A percentile compares a stretch with the other conserved stretches of the same genome.
phyloP scores from a whole-genome alignment of 2,113 vertebrate species.

The Plectropomus leopardus region DNA sequence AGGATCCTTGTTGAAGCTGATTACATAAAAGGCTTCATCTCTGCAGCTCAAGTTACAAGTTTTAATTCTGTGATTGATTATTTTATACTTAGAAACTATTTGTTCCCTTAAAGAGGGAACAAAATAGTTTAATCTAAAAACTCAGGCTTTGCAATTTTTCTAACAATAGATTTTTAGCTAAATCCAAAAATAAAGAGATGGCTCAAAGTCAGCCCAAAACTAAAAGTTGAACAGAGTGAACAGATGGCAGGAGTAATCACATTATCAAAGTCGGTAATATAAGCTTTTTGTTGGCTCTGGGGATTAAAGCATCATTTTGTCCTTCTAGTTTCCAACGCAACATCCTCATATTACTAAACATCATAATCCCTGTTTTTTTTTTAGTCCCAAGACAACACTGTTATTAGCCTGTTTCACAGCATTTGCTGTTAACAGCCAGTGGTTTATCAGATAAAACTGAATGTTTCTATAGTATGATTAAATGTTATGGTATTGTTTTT shows the following conservation, averaged over 20 bases:
- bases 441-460: constrained; percentile 12
- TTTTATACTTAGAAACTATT: not conserved
- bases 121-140: not conserved
- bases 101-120: not conserved
- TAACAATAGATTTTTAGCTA: not conserved
- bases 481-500: not conserved
- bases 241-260: constrained; percentile 29
- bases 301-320: constrained; percentile 25
- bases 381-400: not conserved
- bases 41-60: not conserved
- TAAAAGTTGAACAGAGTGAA: not conserved
- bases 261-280: constrained; percentile 20
- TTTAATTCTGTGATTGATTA: not conserved
- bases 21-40: not conserved
- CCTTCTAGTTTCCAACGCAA: not conserved
- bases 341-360: constrained; percentile 19
- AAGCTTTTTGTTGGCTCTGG: constrained; percentile 9
- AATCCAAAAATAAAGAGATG: not conserved
- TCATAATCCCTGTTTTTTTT: constrained; percentile 10
- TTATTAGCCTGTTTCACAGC: not conserved
- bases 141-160: no score
- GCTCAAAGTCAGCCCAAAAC: not conserved
- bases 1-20: not conserved
- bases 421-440: not conserved
- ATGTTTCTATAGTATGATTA: not conserved